Base-by-base conservation (phyloP, 1,140 invertebrate species). In the Aphaenogaster rudis region DNA sequence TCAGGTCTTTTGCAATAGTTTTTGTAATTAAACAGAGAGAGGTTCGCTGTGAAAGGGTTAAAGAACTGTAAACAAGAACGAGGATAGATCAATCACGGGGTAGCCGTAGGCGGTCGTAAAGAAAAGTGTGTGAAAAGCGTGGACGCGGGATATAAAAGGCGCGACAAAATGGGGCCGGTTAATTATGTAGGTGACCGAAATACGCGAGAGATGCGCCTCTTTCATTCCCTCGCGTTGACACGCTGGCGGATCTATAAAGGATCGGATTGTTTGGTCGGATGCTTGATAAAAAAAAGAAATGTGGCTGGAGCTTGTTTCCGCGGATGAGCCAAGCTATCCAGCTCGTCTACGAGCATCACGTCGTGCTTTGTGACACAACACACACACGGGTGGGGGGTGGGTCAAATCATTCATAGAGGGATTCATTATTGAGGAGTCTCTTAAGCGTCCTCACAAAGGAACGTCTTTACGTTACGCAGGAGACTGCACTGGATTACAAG, bases 381-480 rank as follows among this genome's bases (percentile, higher is more conserved):
- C 28, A 28, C 28, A 28, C 28, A 28, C 28, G 28, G 28, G 28
- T 1, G 28, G 21, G 21, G 21, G 21, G 28, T 28, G 7, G 39
- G 54, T 82, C 80, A 33, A 42, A n/a, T 59, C 64, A 61, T 81
- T 69, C 64, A 81, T 45, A 48, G 64, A 17, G 63, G 33, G 42
- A 91, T 91, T 88, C 87, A 88, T 90, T 90, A 91, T 91, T 90
- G 64, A 90, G 15, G 36, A 11, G 61, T 28, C 84, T 86, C 61
- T 90, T 84, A 77, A 50, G 42, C 13, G 54, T 61, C 42, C 45
- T 63, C 54, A 84, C 80, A 84, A 61, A 86, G 72, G 78, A 67
- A 66, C 71, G 52, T 78, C 81, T 88, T 86, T 74, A 15, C 52
- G 28, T 45, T 42, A 28, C 15, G 42, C 9, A 21, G 50, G 21